Base-by-base conservation (phyloP, 2,888 invertebrate species). In the Chromoteleia sp. region DNA sequence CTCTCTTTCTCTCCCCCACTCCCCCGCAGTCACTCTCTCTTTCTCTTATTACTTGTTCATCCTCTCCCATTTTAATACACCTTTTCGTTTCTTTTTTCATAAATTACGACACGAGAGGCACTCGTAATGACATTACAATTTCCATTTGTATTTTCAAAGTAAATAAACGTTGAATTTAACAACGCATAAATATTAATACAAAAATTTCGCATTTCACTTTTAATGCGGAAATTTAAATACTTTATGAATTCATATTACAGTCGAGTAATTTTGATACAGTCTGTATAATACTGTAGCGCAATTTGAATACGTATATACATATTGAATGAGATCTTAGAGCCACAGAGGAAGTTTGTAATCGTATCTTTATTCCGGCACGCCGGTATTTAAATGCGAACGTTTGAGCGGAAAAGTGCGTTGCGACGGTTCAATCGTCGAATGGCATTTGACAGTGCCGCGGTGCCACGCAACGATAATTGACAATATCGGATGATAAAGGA, bases 401-500 rank as follows among this genome's bases (percentile, higher is more conserved):
- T 58, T 45, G 17, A 52, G 7, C 5, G 39, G 33, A 50, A 68
- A 61, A 68, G 52, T 50, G 45, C 65, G 48, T 50, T 19, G 21
- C 52, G 41, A 17, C 29, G 63, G 10, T 14, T 43, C 54, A 43
- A 43, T 6, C 52, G 63, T 36, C 52, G 14, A 54, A 68, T 59
- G 59, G 1, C 8, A 36, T 59, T 78, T 67, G 61, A 56, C 80
- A 41, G 41, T 56, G 65, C 85, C 85, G 83, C 73, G 70, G 68
- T 78, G 74, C 73, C 75, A 63, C 68, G 77, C 81, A 73, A 83
- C 77, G 84, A 85, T 89, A 89, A 89, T 89, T 89, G 89, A 85
- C 88, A 88, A 89, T 89, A 87, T 87, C 86, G 86, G 76, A 79
- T 84, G 87, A 88, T 88, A 88, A 89, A 88, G 89, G 87, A 88